phyloP scores from a whole-genome alignment of 2,797 vertebrate genomes.

The Orientallactaga sibirica region DNA sequence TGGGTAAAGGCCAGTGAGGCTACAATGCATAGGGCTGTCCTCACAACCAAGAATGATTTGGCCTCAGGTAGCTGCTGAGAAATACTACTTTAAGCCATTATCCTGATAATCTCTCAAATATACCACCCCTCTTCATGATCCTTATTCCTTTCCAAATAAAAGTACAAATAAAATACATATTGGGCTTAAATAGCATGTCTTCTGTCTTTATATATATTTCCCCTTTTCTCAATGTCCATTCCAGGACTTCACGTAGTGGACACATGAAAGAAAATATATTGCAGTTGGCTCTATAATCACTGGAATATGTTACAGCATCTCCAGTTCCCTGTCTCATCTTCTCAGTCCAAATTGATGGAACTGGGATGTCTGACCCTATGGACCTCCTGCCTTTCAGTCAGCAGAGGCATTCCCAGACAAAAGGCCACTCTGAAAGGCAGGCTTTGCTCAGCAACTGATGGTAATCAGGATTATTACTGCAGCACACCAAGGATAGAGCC shows the following conservation, averaged over 20 bases:
- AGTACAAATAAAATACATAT: neutral
- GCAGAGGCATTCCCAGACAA: neutral
- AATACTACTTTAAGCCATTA: neutral
- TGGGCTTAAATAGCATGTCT: neutral
- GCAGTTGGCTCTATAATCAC: neutral
- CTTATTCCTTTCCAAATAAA: neutral
- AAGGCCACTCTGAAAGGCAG: neutral
- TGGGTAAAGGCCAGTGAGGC: neutral
- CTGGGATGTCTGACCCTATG: neutral
- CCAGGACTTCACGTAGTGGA: too few species aligned
- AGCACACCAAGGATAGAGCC: neutral
- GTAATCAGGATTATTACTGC: neutral
- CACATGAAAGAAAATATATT: neutral
- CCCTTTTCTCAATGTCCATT: neutral
- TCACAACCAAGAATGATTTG: neutral
- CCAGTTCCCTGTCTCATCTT: neutral
- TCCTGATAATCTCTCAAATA: constrained; percentile 13
- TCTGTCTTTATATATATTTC: constrained; percentile 5
- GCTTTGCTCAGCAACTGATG: neutral
- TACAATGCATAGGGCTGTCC: neutral
- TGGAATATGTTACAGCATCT: rapidly evolving
- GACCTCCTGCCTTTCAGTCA: neutral
- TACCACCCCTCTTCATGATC: neutral
- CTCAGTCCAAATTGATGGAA: neutral
- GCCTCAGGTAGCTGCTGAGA: neutral